Base-by-base conservation (phyloP, 2,113 vertebrate genomes). In the Corvus moneduloides region DNA sequence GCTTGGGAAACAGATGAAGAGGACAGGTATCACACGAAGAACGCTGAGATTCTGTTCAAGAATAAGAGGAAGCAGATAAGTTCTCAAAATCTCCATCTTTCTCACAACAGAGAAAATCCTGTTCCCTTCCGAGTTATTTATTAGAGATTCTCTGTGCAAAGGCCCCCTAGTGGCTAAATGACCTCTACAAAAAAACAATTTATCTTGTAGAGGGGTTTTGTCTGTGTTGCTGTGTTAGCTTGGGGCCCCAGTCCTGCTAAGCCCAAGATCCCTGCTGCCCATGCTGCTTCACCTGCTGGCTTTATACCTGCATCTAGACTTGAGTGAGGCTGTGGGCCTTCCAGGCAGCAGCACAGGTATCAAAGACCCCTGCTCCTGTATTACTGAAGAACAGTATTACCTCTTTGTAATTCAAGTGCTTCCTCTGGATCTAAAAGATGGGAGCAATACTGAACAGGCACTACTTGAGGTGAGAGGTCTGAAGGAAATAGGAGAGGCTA, bases 191-290 rank as follows among this genome's bases (percentile, higher is more conserved):
- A 77, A 75, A 74, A 33, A 7, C 30, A 43, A 43, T 7, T 74
- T 48, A n/a, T 71, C 77, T 63, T 79, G 35, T 15, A 67, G 56
- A 63, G 58, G 44, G 54, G 11, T 90, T 92, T 88, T 66, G 13
- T 35, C 75, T 13, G 7, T 80, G 32, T 46, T 68, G 32, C 27
- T 74, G 16, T 33, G 37, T 77, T 35, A 84, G 48, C 43, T 2
- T 76, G 35, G 35, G 12, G 23, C 56, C 27, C 85, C 58, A 24
- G 67, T 32, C 32, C 58, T 71, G 32, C 46, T 43, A 58, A 85
- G 13, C 39, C 52, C 35, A 51, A 79, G 48, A 52, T 72, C 27
- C 48, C 13, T 0, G 0, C 6, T 67, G 33, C 32, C n/a, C 28
- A 4, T 6, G 16, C 46, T 62, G 43, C 63, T 52, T 33, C 27